phyloP scores from a whole-genome alignment of 2,888 invertebrate genomes.

The Drosophila nr. fundita region DNA sequence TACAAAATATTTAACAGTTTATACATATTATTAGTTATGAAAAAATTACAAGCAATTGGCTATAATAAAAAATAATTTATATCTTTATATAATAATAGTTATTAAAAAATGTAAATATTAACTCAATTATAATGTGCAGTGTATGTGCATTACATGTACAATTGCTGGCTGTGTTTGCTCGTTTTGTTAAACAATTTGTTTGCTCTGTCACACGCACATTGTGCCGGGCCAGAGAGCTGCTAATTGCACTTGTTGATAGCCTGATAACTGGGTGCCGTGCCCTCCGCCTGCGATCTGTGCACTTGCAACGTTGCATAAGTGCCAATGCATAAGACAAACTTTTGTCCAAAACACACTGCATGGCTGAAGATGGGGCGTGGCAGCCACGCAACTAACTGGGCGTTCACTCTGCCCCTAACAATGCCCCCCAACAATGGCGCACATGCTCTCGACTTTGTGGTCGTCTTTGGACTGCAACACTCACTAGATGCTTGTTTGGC shows the following conservation, averaged over 20 bases:
- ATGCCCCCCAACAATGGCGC: slow-evolving; percentile 53
- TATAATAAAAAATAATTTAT: not conserved
- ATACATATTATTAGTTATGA: not conserved
- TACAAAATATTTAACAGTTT: not conserved
- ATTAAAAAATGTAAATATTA: not conserved
- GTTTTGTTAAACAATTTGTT: slow-evolving; percentile 78
- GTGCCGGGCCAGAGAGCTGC: slow-evolving; percentile 64
- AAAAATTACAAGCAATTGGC: not conserved
- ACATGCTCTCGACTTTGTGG: slow-evolving; percentile 66
- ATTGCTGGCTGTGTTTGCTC: slow-evolving; percentile 48
- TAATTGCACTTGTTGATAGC: slow-evolving; percentile 79
- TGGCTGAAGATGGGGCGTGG: slow-evolving; percentile 60
- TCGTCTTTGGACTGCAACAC: slow-evolving; percentile 28
- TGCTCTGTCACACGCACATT: slow-evolving; percentile 77
- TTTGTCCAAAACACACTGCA: slow-evolving; percentile 49
- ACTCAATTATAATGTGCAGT: not conserved
- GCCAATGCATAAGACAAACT: slow-evolving; percentile 76
- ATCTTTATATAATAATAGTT: not conserved
- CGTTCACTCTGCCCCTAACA: slow-evolving; percentile 42
- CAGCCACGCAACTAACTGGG: slow-evolving; percentile 60
- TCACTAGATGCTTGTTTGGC: slow-evolving; percentile 15
- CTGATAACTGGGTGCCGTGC: slow-evolving; percentile 69
- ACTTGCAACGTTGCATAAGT: slow-evolving; percentile 62
- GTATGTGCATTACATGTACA: slow-evolving; percentile 1
- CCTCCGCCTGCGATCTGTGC: slow-evolving; percentile 2